Percentiles rank a stretch among this genome's conserved stretches.
Conservation (phyloP, 2,797 vertebrate species). For the Alectoris magna region DNA sequence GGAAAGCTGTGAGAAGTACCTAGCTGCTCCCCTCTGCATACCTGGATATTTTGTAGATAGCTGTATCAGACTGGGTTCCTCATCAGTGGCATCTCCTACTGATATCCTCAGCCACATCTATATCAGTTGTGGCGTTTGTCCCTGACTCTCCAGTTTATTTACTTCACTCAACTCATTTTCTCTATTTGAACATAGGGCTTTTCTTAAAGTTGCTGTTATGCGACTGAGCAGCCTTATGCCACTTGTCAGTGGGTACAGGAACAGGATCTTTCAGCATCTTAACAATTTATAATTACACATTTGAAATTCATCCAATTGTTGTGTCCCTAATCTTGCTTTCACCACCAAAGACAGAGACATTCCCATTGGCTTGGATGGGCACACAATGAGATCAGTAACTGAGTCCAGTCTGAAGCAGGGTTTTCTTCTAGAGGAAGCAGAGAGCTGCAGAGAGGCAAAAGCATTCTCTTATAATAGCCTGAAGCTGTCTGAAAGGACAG, state of each 20-base stretch:
- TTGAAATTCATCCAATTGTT: not conserved
- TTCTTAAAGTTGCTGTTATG: not conserved
- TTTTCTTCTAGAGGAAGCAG: not conserved
- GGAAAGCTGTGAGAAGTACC: not conserved
- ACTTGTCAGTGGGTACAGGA: not conserved
- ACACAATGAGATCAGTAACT: not conserved
- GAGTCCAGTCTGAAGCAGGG: fast-evolving
- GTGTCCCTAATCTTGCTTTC: not conserved
- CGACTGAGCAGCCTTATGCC: not conserved
- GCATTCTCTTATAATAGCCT: fast-evolving
- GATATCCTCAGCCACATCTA: not conserved
- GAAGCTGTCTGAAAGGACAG: not conserved
- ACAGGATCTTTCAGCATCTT: not conserved
- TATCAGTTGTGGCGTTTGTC: too few relatives aligned
- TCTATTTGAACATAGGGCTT: fast-evolving
- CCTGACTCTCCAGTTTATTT: not conserved
- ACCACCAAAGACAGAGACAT: not conserved
- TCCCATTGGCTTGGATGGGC: not conserved
- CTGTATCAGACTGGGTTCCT: not conserved
- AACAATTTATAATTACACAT: not conserved
- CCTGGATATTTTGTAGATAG: not conserved
- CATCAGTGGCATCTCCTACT: not conserved
- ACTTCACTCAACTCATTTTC: not conserved
- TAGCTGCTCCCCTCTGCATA: not conserved
- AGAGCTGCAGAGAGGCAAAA: not conserved